Evolutionary conservation across 2,113 vertebrate genomes (phyloP), one percentile per base, ranked within the genome.

Genomic region (Neolamprologus devosi): DNA sequence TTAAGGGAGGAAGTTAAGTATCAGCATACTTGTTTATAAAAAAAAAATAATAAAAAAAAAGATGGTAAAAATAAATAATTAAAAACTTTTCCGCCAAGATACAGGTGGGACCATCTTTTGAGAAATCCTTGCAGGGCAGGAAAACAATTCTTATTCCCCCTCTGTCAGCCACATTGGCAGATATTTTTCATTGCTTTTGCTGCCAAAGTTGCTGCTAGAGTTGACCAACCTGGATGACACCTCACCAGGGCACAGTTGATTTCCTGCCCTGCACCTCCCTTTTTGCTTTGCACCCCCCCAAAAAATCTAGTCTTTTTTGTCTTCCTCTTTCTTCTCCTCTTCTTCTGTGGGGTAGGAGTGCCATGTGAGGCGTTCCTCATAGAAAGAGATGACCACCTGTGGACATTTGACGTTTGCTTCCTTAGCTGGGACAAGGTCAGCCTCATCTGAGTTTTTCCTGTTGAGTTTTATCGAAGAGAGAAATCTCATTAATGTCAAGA

Each of bases 361-460:
- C 98, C 98, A 99, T 87, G 98, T 99, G 90, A 99, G 96, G 60
- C 98, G 94, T 94, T 99, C 98, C 97, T 99, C 98, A 11, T 99
- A 99, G 96, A 99, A 99, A 2, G 98, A 99, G 93, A 99, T 99
- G 85, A 99, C 98, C 94, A 99, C 98, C 94, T 99, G 98, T 4
- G 98, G 98, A 95, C 98, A 99, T 92, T 98, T 98, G 90, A 99
- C 96, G 70, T 99, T 99, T 80, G 98, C 98, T 93, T 99, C 98
- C 95, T 99, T 99, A 73, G 98, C 98, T 1, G 98, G 98, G 28
- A 99, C 98, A 28, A 99, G 97, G 92, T 99, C 98, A 2, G 98
- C 98, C 93, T 99, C 98, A 7, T 99, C 98, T 0, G 98, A 99
- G 95, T 97, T 99, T 87, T 98, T 99, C 98, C 98, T 99, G 94